A percentile compares a stretch with the other conserved stretches of the same genome.
Evolutionary conservation across 1,140 invertebrate species (phyloP).

Genomic region (Ips nitidus): DNA sequence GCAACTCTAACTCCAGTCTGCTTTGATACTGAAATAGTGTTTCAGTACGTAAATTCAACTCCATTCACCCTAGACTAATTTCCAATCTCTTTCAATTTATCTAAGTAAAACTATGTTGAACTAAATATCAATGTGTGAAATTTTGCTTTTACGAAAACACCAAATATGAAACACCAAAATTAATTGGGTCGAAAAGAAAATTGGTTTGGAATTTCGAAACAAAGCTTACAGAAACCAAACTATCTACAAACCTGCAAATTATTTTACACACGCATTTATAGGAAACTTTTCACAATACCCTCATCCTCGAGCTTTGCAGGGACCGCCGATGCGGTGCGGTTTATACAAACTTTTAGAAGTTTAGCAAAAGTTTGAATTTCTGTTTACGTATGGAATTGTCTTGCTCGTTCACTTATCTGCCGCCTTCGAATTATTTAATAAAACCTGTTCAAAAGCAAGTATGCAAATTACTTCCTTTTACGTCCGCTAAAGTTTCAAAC

Average conservation of each 20-base stretch:
- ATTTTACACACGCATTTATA: not conserved
- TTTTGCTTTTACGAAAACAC: too few relatives aligned
- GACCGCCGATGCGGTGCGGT: not conserved
- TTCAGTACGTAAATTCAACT: too few relatives aligned
- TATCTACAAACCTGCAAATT: not conserved
- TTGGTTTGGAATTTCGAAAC: too few relatives aligned
- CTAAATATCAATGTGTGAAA: too few relatives aligned
- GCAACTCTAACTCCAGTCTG: too few relatives aligned
- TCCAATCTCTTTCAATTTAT: too few relatives aligned
- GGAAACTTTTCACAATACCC: slow-evolving; percentile 1
- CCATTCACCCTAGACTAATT: too few relatives aligned
- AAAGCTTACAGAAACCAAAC: not conserved
- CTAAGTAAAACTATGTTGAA: too few relatives aligned
- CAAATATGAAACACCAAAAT: too few relatives aligned
- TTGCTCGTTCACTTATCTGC: slow-evolving; percentile 1
- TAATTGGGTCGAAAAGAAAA: too few relatives aligned
- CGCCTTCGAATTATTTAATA: not conserved
- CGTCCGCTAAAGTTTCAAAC: not conserved
- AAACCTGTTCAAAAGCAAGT: not conserved
- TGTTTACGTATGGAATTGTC: slow-evolving; percentile 6
- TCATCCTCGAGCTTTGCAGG: not conserved
- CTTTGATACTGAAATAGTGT: too few relatives aligned
- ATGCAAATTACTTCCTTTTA: slow-evolving; percentile 2
- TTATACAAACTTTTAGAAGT: not conserved
- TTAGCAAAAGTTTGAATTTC: not conserved